These are phyloP conservation scores for Neosalanx taihuensis DNA, from an alignment of 2,797 vertebrate genomes.

Conservation along the genomic window DNA sequence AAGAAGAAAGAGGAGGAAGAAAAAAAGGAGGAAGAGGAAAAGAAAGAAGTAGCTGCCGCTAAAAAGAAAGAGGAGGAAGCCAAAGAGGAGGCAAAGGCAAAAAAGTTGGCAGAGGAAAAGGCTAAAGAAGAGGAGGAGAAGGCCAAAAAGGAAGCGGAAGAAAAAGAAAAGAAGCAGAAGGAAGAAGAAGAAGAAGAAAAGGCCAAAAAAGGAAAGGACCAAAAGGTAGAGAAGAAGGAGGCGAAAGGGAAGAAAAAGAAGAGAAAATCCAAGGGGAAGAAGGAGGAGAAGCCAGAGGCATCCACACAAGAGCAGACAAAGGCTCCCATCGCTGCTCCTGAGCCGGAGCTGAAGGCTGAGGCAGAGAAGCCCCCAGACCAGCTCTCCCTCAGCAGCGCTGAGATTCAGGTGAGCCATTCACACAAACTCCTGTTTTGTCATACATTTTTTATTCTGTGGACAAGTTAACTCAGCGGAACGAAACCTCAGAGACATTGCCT, in stretches of 20 bases:
- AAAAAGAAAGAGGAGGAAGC: neutral
- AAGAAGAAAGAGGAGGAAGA: neutral
- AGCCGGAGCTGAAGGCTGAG: conserved; percentile 84
- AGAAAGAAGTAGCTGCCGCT: too few species aligned
- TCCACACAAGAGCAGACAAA: conserved; percentile 70
- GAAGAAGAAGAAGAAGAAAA: conserved; percentile 24
- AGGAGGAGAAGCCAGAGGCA: conserved; percentile 31
- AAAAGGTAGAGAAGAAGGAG: neutral
- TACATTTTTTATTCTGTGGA: conserved; percentile 44
- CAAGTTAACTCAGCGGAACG: conserved; percentile 42
- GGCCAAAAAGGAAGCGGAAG: neutral
- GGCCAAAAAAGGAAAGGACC: neutral
- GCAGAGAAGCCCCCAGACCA: conserved; percentile 82
- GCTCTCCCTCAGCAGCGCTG: conserved; percentile 86
- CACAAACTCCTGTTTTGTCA: neutral
- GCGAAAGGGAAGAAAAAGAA: neutral
- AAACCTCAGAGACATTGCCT: neutral
- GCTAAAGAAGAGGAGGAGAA: neutral
- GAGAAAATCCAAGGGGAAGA: neutral
- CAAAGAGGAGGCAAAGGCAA: neutral
- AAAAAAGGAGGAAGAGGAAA: too few species aligned
- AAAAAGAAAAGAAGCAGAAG: neutral
- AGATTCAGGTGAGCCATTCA: conserved; percentile 79
- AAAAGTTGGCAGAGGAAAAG: neutral
- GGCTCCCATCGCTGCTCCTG: conserved; percentile 90